Evolutionary conservation across 2,113 vertebrate species (phyloP), one percentile per base, ranked within the genome.

Genomic region (Chionodraco myersi): DNA sequence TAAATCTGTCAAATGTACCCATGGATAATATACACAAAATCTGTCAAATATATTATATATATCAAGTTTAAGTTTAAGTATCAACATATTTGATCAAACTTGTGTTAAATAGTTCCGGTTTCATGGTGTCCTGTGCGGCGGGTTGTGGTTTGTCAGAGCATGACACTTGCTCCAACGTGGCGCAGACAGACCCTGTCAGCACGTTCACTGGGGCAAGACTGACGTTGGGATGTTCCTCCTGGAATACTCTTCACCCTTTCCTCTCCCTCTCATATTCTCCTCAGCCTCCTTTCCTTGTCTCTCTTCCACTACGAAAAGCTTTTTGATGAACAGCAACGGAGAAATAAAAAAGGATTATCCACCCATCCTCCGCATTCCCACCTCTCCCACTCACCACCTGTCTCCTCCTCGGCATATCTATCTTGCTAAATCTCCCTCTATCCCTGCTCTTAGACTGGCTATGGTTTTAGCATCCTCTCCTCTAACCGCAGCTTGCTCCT

Each of bases 381-480:
- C 91, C 87, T 93, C 92, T 93, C 94, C 93, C 90, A 94, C 92
- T 91, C 92, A 86, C 94, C 94, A 94, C 90, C 93, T 94, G 93
- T 91, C 91, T 88, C 87, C 80, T 64, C 79, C 82, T 77, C 70
- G 21, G 82, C 67, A 76, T 45, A 60, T 86, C 68, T 58, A 68
- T 90, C 78, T 79, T 56, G 57, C 59, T 87, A 85, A 87, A 77
- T 88, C 78, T 90, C 75, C 48, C 65, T 86, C 83, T 82, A 61
- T 75, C 79, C 70, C 36, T 41, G 79, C 70, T 70, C 72, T 85
- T 83, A 79, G 87, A 78, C 86, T 83, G 61, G 58, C 75, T 88
- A 88, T 92, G 93, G 94, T 94, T 92, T 93, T 78, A 91, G 82
- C 67, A 84, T 90, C 84, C 57, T 44, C 41, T 77, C 68, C 75